Evolutionary conservation across 2,888 invertebrate species (phyloP).

Genomic region (Epicampocera succincta): DNA sequence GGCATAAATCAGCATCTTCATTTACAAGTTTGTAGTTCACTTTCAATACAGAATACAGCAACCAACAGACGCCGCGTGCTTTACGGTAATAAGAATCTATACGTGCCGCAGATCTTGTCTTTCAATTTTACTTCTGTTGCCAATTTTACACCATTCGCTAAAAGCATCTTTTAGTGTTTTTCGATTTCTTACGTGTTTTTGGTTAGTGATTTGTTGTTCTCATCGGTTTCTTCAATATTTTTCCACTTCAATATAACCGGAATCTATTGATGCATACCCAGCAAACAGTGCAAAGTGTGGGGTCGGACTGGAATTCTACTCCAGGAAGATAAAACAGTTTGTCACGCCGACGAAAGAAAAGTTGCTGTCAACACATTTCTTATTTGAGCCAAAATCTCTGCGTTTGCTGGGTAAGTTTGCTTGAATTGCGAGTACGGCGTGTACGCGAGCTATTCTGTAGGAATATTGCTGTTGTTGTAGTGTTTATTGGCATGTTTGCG

Average conservation of each 20-base stretch:
- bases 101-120: constrained; percentile 50
- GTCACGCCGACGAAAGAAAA: no score
- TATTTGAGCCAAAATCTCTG: no score
- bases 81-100: constrained; percentile 58
- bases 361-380: no score
- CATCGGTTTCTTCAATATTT: constrained; percentile 52
- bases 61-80: constrained; percentile 60
- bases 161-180: constrained; percentile 54
- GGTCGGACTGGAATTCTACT: no score
- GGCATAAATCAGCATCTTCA: constrained; percentile 19
- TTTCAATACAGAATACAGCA: no score
- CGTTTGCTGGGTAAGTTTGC: no score
- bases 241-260: constrained; percentile 36
- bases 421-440: not conserved
- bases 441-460: not conserved
- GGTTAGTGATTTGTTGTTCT: constrained; percentile 11
- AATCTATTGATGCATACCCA: no score
- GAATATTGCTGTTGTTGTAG: constrained; percentile 13
- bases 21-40: constrained; percentile 43
- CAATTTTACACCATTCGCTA: constrained; percentile 33
- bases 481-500: constrained; percentile 48
- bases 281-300: no score
- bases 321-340: no score
- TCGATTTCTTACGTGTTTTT: constrained; percentile 27
- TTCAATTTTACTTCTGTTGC: not conserved